Conservation (phyloP, 1,140 invertebrate genomes). For the Drosophila nikananu region DNA sequence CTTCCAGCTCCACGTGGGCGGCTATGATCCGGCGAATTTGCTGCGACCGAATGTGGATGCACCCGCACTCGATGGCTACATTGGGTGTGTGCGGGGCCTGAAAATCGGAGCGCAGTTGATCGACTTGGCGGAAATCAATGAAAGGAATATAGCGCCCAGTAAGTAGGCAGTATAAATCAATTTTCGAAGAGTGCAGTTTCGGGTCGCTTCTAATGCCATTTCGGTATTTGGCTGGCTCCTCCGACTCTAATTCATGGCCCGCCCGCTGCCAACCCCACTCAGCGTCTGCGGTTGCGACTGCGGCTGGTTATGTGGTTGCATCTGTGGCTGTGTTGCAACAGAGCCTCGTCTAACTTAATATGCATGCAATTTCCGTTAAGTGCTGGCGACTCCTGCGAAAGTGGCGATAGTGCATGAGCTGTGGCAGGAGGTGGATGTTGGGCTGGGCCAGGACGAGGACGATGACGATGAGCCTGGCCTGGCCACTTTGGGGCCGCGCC, state of each 20-base stretch:
- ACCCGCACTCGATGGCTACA: conserved; percentile 89
- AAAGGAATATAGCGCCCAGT: conserved; percentile 90
- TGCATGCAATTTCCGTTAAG: conserved; percentile 83
- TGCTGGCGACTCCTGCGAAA: conserved; percentile 48
- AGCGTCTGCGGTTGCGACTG: conserved; percentile 28
- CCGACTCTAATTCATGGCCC: conserved; percentile 34
- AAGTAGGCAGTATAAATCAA: conserved; percentile 84
- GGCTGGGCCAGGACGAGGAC: not conserved
- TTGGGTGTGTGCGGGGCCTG: conserved; percentile 95
- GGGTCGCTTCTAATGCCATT: conserved; percentile 61
- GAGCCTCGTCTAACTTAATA: conserved; percentile 67
- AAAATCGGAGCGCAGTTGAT: conserved; percentile 93
- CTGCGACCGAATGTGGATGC: conserved; percentile 88
- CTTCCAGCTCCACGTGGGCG: conserved; percentile 95
- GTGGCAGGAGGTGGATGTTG: not conserved
- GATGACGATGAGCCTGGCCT: conserved; percentile 2
- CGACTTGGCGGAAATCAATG: conserved; percentile 90
- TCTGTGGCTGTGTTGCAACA: conserved; percentile 32
- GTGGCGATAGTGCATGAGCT: conserved; percentile 20
- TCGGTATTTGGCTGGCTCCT: not conserved
- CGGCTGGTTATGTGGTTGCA: conserved; percentile 35
- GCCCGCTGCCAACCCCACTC: conserved; percentile 12
- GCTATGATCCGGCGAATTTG: conserved; percentile 91
- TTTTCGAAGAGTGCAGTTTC: conserved; percentile 76
- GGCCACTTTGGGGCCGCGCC: conserved; percentile 54